Evolutionary conservation across 2,888 invertebrate species (phyloP).

Genomic region (Drosophila prolongata): DNA sequence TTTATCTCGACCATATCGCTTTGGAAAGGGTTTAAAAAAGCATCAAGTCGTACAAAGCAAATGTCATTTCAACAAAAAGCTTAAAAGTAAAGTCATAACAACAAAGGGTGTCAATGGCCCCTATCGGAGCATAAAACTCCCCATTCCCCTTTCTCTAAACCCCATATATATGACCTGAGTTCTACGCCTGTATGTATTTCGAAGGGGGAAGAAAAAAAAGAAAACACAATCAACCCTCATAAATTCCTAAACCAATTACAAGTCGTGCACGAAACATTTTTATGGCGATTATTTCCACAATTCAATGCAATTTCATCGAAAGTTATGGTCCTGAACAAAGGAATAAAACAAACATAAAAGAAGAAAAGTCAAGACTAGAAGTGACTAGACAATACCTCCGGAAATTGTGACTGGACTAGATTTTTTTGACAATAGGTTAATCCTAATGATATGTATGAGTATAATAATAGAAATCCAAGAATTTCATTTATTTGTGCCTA

Average conservation of each 20-base stretch:
- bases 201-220: slow-evolving; percentile 15
- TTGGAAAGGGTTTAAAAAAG: slow-evolving; percentile 9
- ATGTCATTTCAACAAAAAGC: slow-evolving; percentile 33
- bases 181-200: slow-evolving; percentile 16
- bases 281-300: slow-evolving; percentile 55
- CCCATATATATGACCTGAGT: slow-evolving; percentile 27
- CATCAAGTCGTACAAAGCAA: slow-evolving; percentile 20
- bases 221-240: slow-evolving; percentile 54
- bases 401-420: slow-evolving; percentile 10
- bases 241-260: slow-evolving; percentile 55
- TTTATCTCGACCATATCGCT: slow-evolving; percentile 7
- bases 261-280: slow-evolving; percentile 51
- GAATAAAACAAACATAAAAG: slow-evolving; percentile 35
- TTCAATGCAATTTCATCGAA: slow-evolving; percentile 48
- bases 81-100: slow-evolving; percentile 32
- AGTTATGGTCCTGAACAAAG: slow-evolving; percentile 46
- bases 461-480: neutral
- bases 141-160: slow-evolving; percentile 22
- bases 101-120: slow-evolving; percentile 42
- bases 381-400: slow-evolving; percentile 31
- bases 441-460: slow-evolving; percentile 1
- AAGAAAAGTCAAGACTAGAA: slow-evolving; percentile 20
- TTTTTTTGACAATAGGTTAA: slow-evolving; percentile 17
- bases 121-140: slow-evolving; percentile 32
- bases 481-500: neutral